Evolutionary conservation across 2,113 vertebrate species (phyloP), one percentile per base, ranked within the genome.

Genomic region (Ptilonorhynchus violaceus): DNA sequence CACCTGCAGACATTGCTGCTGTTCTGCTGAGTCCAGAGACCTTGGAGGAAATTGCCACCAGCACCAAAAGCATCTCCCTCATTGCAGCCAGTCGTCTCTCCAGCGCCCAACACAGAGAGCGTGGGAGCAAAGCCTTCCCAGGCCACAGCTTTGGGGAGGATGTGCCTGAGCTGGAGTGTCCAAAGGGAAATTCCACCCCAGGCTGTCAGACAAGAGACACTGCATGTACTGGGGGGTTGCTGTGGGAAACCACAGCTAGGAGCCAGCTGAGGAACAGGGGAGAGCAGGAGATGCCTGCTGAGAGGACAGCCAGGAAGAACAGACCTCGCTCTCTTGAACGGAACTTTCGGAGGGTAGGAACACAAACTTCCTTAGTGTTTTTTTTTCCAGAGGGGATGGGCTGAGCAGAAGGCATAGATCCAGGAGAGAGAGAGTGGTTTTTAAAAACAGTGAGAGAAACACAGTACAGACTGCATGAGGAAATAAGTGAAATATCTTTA

Each of bases 61-160:
- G 93, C 91, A 98, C 96, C 44, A 98, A 97, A 88, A 97, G 92
- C 94, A 98, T 98, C 20, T 78, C 97, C 15, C 90, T 97, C 46
- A 86, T 98, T 5, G 97, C 98, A 1, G 97, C 96, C 76, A 94
- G 83, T 52, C 39, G 84, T 15, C 85, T 84, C 27, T 96, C 86
- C 63, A 96, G 92, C 67, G 94, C 78, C 1, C 92, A 76, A 6
- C 86, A 92, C n/a, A 30, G 11, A 8, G 87, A 85, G 8, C 37
- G 66, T 13, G 62, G 92, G 56, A 90, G 75, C 2, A 10, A 81
- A 62, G 15, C 15, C 73, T 62, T 66, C n/a, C 96, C 93, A n/a
- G 31, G 42, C 20, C 91, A 47, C 47, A 84, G 28, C 15, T 67
- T 91, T 2, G 92, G 95, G 52, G 88, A 91, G 25, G 74, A 64